Percentiles rank a stretch among this genome's conserved stretches.
Conservation (phyloP, 2,888 invertebrate genomes). For the Drosophila fungiperda region DNA sequence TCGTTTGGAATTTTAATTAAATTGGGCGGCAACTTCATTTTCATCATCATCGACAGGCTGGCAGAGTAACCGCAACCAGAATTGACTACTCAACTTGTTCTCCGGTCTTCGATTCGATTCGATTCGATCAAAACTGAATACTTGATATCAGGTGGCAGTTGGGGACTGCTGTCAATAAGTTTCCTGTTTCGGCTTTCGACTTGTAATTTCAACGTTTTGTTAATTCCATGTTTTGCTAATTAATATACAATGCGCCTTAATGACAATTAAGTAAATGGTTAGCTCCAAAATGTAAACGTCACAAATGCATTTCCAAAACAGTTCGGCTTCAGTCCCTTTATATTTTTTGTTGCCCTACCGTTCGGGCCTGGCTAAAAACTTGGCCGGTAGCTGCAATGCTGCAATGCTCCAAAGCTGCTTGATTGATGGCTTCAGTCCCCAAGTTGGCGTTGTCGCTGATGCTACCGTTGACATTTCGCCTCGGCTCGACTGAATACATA, state of each 20-base stretch:
- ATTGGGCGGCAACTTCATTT: conserved; percentile 83
- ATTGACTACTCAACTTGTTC: conserved; percentile 12
- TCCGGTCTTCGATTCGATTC: conserved; percentile 7
- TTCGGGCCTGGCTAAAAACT: conserved; percentile 1
- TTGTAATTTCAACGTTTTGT: conserved; percentile 51
- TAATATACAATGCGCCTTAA: conserved; percentile 72
- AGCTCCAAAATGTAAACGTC: conserved; percentile 49
- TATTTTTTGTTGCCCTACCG: background rate
- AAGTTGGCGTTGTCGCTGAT: conserved; percentile 56
- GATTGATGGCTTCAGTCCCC: conserved; percentile 71
- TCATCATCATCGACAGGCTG: conserved; percentile 70
- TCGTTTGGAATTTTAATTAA: conserved; percentile 83
- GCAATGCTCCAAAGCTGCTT: conserved; percentile 38
- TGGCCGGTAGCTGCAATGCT: conserved; percentile 40
- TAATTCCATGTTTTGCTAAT: conserved; percentile 79
- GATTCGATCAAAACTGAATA: conserved; percentile 54
- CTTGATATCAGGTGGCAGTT: conserved; percentile 66
- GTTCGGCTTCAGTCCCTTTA: conserved; percentile 9
- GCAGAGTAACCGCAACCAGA: conserved; percentile 37
- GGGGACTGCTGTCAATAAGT: conserved; percentile 21
- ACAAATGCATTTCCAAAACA: conserved; percentile 27
- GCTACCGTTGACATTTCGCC: conserved; percentile 78
- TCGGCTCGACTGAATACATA: conserved; percentile 78
- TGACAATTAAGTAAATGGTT: conserved; percentile 69
- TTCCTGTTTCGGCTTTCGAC: conserved; percentile 8